Evolutionary conservation across 2,888 invertebrate genomes (phyloP).

Genomic region (Callinectes sapidus): DNA sequence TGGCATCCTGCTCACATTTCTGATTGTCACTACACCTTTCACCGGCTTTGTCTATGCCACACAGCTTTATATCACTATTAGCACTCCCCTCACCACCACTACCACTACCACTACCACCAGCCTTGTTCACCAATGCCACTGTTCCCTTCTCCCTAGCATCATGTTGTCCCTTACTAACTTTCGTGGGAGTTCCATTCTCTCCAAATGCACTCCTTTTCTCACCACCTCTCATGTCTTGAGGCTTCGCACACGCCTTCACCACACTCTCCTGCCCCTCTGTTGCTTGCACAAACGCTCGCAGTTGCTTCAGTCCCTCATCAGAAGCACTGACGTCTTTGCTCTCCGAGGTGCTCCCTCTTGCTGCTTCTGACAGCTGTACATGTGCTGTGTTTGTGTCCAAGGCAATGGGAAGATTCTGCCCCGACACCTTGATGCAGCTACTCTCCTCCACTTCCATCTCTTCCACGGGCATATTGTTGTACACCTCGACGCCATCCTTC

Average conservation of each 20-base stretch:
- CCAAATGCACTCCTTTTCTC: not conserved
- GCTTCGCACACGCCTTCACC: not conserved
- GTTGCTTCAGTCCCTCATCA: slow-evolving; percentile 54
- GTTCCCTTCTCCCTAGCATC: not conserved
- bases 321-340: not conserved
- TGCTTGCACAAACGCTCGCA: slow-evolving; percentile 55
- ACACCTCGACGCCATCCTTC: not conserved
- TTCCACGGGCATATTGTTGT: not conserved
- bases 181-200: not conserved
- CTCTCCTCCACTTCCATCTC: slow-evolving; percentile 4
- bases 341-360: not conserved
- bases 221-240: not conserved
- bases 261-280: slow-evolving; percentile 45
- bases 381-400: not conserved
- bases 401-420: not conserved
- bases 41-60: not conserved
- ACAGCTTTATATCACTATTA: not conserved
- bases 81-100: not conserved
- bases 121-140: not conserved
- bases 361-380: not conserved
- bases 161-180: not conserved
- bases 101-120: not conserved
- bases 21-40: not conserved
- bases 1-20: not conserved
- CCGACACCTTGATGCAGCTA: not conserved